Percentiles rank a stretch among this genome's conserved stretches.
These are phyloP conservation scores for Dissostichus mawsoni DNA, from an alignment of 2,113 vertebrate species.

Conservation along the genomic window DNA sequence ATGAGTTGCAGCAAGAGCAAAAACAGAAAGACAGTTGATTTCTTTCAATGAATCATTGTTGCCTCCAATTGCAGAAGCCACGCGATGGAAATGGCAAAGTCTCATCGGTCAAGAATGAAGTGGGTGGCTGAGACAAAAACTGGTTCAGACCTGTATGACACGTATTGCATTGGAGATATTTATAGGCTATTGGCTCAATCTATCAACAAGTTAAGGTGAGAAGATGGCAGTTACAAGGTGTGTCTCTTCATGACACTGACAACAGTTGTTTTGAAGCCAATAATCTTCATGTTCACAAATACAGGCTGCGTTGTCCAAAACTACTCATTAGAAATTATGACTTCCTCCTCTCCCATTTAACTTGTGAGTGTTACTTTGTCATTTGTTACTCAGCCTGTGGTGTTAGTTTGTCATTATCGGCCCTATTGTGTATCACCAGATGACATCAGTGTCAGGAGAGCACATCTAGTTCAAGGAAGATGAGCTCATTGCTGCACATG, in stretches of 20 bases:
- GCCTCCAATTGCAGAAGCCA: slow-evolving; percentile 16
- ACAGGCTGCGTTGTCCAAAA: slow-evolving; percentile 27
- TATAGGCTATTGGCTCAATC: slow-evolving; percentile 1
- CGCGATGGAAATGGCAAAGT: slow-evolving; percentile 9
- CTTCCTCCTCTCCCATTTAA: slow-evolving; percentile 26
- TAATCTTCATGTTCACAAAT: slow-evolving; percentile 25
- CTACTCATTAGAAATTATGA: slow-evolving; percentile 11
- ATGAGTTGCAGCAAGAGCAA: slow-evolving; percentile 23
- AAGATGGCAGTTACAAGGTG: neutral
- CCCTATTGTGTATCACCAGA: slow-evolving; percentile 8
- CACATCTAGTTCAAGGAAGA: neutral
- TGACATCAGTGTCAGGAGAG: slow-evolving; percentile 37
- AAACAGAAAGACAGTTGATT: slow-evolving; percentile 30
- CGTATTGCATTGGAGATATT: slow-evolving; percentile 1
- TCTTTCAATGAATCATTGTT: slow-evolving; percentile 54
- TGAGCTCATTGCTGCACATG: slow-evolving; percentile 54
- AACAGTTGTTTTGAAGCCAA: slow-evolving; percentile 21
- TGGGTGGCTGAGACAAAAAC: slow-evolving; percentile 51
- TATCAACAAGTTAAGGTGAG: neutral
- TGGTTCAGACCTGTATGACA: slow-evolving; percentile 1
- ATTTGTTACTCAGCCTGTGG: neutral
- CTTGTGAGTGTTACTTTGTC: slow-evolving; percentile 31
- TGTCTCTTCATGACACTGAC: neutral
- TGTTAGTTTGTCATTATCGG: slow-evolving; percentile 39
- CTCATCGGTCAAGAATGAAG: slow-evolving; percentile 58